Percentiles rank a stretch among this genome's conserved stretches.
Conservation (phyloP, 2,113 vertebrate species). For the Actinemys pallida region DNA sequence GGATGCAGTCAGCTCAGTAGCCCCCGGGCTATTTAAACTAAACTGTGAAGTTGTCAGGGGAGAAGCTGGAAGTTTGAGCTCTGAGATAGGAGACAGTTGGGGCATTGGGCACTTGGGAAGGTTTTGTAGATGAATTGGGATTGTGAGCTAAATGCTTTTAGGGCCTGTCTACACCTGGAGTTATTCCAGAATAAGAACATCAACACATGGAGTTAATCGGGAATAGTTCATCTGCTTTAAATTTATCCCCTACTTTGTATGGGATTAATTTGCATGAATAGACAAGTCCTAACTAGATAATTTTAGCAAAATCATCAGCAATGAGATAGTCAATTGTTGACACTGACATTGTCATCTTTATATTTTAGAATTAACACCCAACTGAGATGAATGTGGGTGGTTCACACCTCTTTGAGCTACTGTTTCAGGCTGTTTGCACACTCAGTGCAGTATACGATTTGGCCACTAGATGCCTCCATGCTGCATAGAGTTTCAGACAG, state of each 20-base stretch:
- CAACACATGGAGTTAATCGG: neutral
- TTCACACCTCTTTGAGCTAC: neutral
- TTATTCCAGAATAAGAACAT: neutral
- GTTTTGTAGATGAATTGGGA: neutral
- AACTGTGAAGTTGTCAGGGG: neutral
- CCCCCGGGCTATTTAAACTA: fast-evolving
- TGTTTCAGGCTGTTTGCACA: neutral
- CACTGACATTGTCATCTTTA: neutral
- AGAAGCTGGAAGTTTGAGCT: neutral
- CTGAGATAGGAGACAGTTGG: fast-evolving
- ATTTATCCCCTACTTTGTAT: neutral
- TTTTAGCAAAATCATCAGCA: neutral
- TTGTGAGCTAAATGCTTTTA: neutral
- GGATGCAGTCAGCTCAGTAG: neutral
- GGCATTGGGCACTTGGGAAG: neutral
- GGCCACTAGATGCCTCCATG: neutral
- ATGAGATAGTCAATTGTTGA: neutral
- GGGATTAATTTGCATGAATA: neutral
- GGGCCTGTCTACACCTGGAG: neutral
- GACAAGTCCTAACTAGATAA: neutral
- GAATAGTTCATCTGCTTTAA: neutral
- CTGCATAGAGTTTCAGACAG: neutral
- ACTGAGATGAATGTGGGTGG: neutral
- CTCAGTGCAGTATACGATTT: neutral
- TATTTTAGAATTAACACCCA: neutral